Percentiles rank a stretch among this genome's conserved stretches.
phyloP scores from a whole-genome alignment of 1,140 invertebrate genomes.

The Parasteatoda tepidariorum region DNA sequence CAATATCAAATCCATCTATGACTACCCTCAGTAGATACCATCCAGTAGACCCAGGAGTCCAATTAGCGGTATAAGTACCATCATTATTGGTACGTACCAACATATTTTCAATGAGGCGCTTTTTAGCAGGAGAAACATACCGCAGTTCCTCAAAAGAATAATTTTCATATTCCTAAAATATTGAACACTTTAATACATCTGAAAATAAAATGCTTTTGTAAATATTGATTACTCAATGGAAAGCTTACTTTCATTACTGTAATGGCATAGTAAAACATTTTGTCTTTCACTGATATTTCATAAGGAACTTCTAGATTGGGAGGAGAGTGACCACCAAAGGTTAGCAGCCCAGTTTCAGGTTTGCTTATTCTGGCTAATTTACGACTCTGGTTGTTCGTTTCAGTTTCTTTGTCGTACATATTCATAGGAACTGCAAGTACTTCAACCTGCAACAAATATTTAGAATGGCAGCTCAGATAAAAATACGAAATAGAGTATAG shows the following conservation, averaged over 20 bases:
- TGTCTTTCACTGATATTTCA: slow-evolving; percentile 88
- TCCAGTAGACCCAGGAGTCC: slow-evolving; percentile 92
- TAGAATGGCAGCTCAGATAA: too few relatives aligned
- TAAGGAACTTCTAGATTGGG: slow-evolving; percentile 82
- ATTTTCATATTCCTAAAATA: slow-evolving; percentile 83
- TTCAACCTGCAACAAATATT: slow-evolving; percentile 74
- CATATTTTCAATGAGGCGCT: slow-evolving; percentile 85
- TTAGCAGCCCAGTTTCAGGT: slow-evolving; percentile 74
- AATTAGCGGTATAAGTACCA: slow-evolving; percentile 88
- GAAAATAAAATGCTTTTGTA: slow-evolving; percentile 66
- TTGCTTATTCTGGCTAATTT: slow-evolving; percentile 73
- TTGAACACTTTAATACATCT: slow-evolving; percentile 44
- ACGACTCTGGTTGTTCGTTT: slow-evolving; percentile 67
- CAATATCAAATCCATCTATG: slow-evolving; percentile 89
- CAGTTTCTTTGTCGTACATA: slow-evolving; percentile 68
- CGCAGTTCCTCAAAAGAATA: slow-evolving; percentile 97
- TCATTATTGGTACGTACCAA: slow-evolving; percentile 84
- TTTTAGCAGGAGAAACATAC: slow-evolving; percentile 80
- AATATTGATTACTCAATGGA: slow-evolving; percentile 58
- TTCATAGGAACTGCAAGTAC: slow-evolving; percentile 80
- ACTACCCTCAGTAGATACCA: slow-evolving; percentile 88
- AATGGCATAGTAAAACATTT: slow-evolving; percentile 93
- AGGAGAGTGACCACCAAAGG: slow-evolving; percentile 78
- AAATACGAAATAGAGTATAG: too few relatives aligned
- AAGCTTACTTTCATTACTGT: slow-evolving; percentile 86